Percentiles rank a stretch among this genome's conserved stretches.
Conservation (phyloP, 2,113 vertebrate species). For the Phyllostomus hastatus region DNA sequence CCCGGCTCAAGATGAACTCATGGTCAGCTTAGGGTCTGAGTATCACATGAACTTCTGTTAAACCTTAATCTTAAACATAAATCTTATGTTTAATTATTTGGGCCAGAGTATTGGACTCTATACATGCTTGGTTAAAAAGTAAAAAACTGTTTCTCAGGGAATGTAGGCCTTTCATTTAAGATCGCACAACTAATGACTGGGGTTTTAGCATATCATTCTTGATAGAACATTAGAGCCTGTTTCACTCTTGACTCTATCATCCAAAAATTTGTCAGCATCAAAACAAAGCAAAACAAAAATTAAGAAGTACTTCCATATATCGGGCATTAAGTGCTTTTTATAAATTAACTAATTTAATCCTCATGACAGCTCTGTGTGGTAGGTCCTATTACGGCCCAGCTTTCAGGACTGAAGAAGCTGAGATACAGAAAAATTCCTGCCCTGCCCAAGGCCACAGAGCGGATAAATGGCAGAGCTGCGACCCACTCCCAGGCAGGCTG, state of each 20-base stretch:
- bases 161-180: not conserved
- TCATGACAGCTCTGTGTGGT: not conserved
- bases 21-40: not conserved
- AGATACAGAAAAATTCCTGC: not conserved
- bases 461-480: not conserved
- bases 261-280: not conserved
- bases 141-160: not conserved
- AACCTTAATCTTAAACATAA: not conserved
- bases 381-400: not conserved
- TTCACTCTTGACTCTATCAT: not conserved
- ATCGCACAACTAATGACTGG: not conserved
- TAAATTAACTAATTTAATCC: not conserved
- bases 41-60: not conserved
- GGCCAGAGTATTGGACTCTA: not conserved
- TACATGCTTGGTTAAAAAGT: not conserved
- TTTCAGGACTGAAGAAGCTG: not conserved
- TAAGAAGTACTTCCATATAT: not conserved
- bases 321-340: not conserved
- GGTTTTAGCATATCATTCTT: not conserved
- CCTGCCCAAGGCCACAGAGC: not conserved
- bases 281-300: not conserved
- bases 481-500: not conserved
- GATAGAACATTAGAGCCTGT: not conserved
- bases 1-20: not conserved
- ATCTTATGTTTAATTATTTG: not conserved